Conservation (phyloP, 2,888 invertebrate species). For the Willowsia nigromaculata region DNA sequence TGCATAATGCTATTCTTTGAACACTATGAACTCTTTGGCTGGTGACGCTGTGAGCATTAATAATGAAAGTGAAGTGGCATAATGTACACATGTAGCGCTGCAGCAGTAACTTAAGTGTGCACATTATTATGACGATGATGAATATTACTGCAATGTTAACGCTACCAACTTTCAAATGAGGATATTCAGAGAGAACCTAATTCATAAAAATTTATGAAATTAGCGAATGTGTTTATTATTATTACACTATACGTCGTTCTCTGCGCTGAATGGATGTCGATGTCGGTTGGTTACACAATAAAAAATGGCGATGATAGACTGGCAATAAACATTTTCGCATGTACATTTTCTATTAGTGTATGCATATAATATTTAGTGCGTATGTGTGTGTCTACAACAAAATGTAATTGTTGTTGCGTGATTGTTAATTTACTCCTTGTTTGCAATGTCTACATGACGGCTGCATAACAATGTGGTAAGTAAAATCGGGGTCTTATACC, state of each 20-base stretch:
- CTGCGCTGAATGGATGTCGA: not conserved
- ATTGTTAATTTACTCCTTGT: conserved; percentile 40
- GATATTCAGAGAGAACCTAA: not conserved
- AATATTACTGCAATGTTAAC: conserved; percentile 6
- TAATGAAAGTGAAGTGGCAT: conserved; percentile 8
- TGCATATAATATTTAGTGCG: not conserved
- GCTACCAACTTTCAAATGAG: conserved; percentile 16
- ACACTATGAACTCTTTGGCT: not conserved
- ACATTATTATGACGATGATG: conserved; percentile 1
- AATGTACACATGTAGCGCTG: not conserved
- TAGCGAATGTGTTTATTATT: conserved; percentile 49
- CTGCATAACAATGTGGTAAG: not conserved
- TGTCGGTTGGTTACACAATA: conserved; percentile 11
- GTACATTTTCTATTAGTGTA: not conserved
- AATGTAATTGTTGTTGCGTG: conserved; percentile 54
- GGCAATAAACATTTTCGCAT: not conserved
- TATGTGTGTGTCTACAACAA: not conserved
- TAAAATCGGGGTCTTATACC: conserved; percentile 13
- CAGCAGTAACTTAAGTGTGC: not conserved
- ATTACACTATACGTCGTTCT: not conserved
- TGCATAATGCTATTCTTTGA: not conserved
- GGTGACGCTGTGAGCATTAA: not conserved
- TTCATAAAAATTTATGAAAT: conserved; percentile 45
- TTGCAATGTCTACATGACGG: not conserved
- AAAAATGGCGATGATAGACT: not conserved